Evolutionary conservation across 2,113 vertebrate species (phyloP).

Genomic region (Aptenodytes patagonicus): DNA sequence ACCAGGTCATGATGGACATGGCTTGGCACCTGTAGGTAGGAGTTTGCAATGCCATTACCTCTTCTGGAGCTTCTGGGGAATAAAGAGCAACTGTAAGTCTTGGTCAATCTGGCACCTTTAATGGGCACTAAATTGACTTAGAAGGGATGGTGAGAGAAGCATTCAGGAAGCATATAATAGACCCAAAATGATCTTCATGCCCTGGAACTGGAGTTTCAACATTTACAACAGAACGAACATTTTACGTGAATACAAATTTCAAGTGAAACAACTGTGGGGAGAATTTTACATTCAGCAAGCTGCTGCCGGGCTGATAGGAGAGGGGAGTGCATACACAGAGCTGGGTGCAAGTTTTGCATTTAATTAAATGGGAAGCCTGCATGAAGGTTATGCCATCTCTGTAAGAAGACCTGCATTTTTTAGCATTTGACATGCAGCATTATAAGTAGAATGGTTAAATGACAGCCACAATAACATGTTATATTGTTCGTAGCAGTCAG

Average conservation of each 20-base stretch:
- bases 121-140: not conserved
- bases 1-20: accelerated
- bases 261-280: not conserved
- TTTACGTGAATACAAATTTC: not conserved
- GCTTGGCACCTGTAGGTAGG: not conserved
- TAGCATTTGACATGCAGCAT: not conserved
- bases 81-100: not conserved
- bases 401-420: not conserved
- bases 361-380: not conserved
- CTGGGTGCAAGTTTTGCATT: not conserved
- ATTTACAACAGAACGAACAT: not conserved
- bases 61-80: not conserved
- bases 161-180: not conserved
- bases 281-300: not conserved
- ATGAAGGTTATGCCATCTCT: not conserved
- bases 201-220: not conserved
- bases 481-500: not conserved
- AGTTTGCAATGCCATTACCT: not conserved
- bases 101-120: not conserved
- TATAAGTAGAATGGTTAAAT: not conserved
- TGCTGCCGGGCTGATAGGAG: not conserved
- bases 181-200: not conserved
- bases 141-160: not conserved
- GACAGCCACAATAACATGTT: not conserved
- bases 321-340: not conserved